Conservation (phyloP, 2,888 invertebrate genomes). For the Chaitophorus viminalis region DNA sequence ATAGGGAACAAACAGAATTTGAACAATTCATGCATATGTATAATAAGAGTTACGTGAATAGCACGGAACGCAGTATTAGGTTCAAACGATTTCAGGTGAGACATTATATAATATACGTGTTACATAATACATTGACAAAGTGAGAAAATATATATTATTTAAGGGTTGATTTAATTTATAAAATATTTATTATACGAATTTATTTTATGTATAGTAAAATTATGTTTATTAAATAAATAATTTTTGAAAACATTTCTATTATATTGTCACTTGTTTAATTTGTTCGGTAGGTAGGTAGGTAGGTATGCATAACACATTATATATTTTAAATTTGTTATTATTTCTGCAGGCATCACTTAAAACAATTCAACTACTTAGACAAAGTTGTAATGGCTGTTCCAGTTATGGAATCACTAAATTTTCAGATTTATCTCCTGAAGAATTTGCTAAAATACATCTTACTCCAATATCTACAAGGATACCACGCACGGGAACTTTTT, state of each 20-base stretch:
- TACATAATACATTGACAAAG: neutral
- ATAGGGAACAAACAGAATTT: constrained; percentile 66
- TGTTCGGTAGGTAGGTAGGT: no score
- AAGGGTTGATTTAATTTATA: no score
- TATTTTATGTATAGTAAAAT: neutral
- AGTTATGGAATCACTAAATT: constrained; percentile 73
- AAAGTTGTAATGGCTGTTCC: constrained; percentile 69
- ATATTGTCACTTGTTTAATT: no score
- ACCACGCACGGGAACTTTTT: constrained; percentile 9
- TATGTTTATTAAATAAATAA: neutral
- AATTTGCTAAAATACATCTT: constrained; percentile 71
- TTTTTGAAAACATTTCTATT: neutral
- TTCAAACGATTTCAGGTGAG: constrained; percentile 71
- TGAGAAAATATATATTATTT: no score
- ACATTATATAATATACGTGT: neutral
- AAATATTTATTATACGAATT: no score
- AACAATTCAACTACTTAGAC: constrained; percentile 70
- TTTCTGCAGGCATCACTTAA: constrained; percentile 69
- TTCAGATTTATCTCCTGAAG: constrained; percentile 74
- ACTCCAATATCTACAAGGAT: constrained; percentile 63
- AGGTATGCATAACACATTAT: no score
- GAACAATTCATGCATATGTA: constrained; percentile 70
- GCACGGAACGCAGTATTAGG: constrained; percentile 69
- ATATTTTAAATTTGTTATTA: neutral
- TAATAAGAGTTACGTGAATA: constrained; percentile 71